Evolutionary conservation across 2,888 invertebrate species (phyloP), one percentile per base, ranked within the genome.

Genomic region (Drosophila histrio): DNA sequence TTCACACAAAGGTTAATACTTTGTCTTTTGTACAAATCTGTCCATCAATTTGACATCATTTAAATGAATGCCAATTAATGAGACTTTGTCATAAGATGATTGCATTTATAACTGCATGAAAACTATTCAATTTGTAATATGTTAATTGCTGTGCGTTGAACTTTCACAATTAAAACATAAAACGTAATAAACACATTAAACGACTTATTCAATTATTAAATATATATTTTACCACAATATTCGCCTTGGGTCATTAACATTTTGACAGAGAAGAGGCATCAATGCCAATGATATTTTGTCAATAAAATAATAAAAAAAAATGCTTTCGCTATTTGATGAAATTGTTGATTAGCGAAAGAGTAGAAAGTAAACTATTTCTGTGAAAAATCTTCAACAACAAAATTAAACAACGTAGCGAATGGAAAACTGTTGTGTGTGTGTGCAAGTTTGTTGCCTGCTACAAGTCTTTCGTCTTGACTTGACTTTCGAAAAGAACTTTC

Each of bases 401-500:
- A n/a, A n/a, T n/a, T n/a, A 28, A 38, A 22, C 39, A 53, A 38
- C 65, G 32, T 22, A 74, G 28, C 54, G 26, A 52, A 61, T 59
- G 38, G 19, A 22, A 65, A 70, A 46, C 46, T 26, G 36, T 17
- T 61, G 64, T 24, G 54, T 62, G 47, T 26, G 39, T 15, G 36
- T 24, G 13, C 32, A 41, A 64, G 59, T 75, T 68, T 46, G 36
- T 50, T 39, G 60, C 50, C 46, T 39, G 13, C n/a, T 28, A 17
- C 24, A 26, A 64, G 64, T 57, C 60, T 52, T 58, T 65, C 32
- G 39, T 32, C 62, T 46, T 11, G 17, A n/a, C 30, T 82, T n/a
- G n/a, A 17, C 43, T 82, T 86, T 86, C 83, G 65, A 74, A 83
- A 15, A 83, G 86, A 83, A 83, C 82, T 83, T 83, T 86, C 83